Percentiles rank a stretch among this genome's conserved stretches.
Evolutionary conservation across 2,888 invertebrate genomes (phyloP).

Genomic region (Helicoverpa assulta): DNA sequence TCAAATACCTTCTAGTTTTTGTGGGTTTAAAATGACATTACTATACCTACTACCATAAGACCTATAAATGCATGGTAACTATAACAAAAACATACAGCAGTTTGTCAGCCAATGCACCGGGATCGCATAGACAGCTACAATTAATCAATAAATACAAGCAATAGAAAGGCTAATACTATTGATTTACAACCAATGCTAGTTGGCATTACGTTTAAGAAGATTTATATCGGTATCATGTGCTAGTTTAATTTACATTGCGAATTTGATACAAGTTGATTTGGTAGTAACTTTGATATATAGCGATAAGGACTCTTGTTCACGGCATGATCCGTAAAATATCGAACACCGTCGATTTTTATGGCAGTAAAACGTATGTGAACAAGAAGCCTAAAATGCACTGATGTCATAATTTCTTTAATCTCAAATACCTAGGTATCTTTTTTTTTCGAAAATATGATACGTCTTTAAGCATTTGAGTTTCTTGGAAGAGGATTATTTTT

Average conservation of each 20-base stretch:
- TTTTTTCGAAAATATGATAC: too few relatives aligned
- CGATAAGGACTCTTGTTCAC: too few relatives aligned
- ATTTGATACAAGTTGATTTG: not conserved
- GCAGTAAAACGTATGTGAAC: too few relatives aligned
- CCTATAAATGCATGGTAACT: slow-evolving; percentile 4
- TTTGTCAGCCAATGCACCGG: not conserved
- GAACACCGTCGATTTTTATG: too few relatives aligned
- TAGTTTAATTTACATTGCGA: not conserved
- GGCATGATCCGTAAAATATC: too few relatives aligned
- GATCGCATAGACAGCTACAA: slow-evolving; percentile 12
- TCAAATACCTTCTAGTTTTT: too few relatives aligned
- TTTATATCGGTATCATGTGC: slow-evolving; percentile 12
- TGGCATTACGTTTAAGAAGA: slow-evolving; percentile 10
- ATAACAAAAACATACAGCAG: not conserved
- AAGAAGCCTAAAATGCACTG: too few relatives aligned
- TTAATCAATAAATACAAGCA: slow-evolving; percentile 18
- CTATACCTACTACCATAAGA: not conserved
- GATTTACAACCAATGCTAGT: slow-evolving; percentile 20
- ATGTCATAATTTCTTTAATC: too few relatives aligned
- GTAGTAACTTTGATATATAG: too few relatives aligned
- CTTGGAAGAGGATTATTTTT: too few relatives aligned
- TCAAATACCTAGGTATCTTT: too few relatives aligned
- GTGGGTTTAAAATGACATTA: not conserved
- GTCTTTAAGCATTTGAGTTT: too few relatives aligned
- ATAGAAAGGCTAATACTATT: slow-evolving; percentile 18